phyloP scores from a whole-genome alignment of 2,113 vertebrate species.

The Coptodon rendalli region DNA sequence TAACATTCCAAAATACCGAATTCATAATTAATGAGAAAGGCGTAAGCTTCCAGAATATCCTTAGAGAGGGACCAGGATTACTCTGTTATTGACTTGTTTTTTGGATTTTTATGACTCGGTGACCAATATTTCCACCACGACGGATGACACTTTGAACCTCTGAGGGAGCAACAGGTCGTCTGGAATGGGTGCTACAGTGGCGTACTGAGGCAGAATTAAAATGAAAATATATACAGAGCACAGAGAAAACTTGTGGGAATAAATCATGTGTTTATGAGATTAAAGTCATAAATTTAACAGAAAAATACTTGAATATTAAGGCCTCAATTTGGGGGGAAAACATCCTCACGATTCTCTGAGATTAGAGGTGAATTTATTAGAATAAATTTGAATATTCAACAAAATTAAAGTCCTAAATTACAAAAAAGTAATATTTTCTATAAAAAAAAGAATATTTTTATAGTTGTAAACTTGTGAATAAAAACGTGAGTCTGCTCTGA shows the following conservation, averaged over 20 bases:
- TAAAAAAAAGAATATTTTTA: background rate
- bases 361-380: background rate
- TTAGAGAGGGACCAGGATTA: background rate
- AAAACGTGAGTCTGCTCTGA: accelerated
- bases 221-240: background rate
- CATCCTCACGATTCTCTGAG: background rate
- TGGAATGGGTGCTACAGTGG: background rate
- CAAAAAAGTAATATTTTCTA: background rate
- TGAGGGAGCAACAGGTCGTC: background rate
- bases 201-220: background rate
- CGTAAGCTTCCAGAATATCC: background rate
- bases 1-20: background rate
- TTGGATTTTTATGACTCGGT: background rate
- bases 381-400: background rate
- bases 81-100: background rate
- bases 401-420: background rate
- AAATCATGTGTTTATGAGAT: background rate
- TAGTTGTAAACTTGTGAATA: background rate
- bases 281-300: background rate
- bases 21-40: background rate
- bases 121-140: background rate
- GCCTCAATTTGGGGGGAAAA: background rate
- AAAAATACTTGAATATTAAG: background rate
- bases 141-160: background rate
- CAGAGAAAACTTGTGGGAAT: background rate